A percentile compares a stretch with the other conserved stretches of the same genome.
Conservation (phyloP, 2,888 invertebrate genomes). For the Lymantria monacha region DNA sequence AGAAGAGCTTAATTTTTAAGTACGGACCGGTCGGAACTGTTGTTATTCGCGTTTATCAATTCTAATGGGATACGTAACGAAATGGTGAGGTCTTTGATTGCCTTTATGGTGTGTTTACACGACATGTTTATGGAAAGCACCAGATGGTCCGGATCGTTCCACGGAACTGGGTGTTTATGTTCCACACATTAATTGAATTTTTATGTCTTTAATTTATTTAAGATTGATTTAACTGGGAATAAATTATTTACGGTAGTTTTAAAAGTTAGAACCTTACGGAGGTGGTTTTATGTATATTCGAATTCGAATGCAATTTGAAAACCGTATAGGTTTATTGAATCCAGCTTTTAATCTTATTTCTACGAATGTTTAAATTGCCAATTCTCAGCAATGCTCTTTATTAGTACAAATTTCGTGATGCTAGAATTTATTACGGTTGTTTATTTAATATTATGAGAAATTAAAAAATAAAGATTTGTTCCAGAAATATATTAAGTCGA, state of each 20-base stretch:
- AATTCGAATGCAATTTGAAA: neutral
- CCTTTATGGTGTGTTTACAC: slow-evolving; percentile 52
- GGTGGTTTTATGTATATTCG: neutral
- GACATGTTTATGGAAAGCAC: slow-evolving; percentile 45
- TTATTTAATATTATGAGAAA: too few species aligned
- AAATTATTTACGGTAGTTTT: slow-evolving; percentile 10
- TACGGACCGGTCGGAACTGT: slow-evolving; percentile 51
- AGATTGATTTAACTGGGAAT: slow-evolving; percentile 12
- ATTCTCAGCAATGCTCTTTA: too few species aligned
- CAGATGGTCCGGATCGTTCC: slow-evolving; percentile 10
- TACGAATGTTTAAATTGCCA: too few species aligned
- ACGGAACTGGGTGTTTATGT: slow-evolving; percentile 34
- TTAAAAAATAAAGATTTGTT: too few species aligned
- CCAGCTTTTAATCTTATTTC: too few species aligned
- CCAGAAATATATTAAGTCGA: too few species aligned
- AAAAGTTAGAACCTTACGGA: slow-evolving; percentile 2
- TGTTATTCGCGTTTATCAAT: slow-evolving; percentile 53
- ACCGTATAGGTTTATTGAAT: too few species aligned
- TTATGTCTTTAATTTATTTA: slow-evolving; percentile 19
- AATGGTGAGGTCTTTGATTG: slow-evolving; percentile 26
- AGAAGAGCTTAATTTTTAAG: slow-evolving; percentile 62
- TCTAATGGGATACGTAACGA: slow-evolving; percentile 43
- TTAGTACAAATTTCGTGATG: too few species aligned
- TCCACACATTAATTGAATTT: slow-evolving; percentile 19
- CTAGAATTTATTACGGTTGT: too few species aligned